Evolutionary conservation across 2,113 vertebrate genomes (phyloP), one percentile per base, ranked within the genome.

Genomic region (Salvelinus sp.): DNA sequence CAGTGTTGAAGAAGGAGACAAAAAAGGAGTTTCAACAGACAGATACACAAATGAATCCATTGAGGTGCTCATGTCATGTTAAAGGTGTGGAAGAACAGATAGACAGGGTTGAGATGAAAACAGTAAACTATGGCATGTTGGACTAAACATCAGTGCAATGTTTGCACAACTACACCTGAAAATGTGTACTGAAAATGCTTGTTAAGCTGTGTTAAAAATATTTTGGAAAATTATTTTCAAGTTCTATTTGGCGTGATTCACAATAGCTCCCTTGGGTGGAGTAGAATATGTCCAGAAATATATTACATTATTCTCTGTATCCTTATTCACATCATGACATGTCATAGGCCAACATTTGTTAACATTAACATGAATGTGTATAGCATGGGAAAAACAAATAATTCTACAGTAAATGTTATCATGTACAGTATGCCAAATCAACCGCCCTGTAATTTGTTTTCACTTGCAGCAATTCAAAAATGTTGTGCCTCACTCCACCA

Each of bases 201-300:
- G 67, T 73, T 64, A 4, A 82, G 84, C 76, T 63, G 76, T 66
- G 77, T 84, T 9, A 75, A 20, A 50, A 65, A 64, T 18, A 27
- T 5, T 33, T 30, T 23, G 16, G 50, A 28, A 44, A 69, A 69
- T 33, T 23, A 1, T 3, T 62, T 62, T 54, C 50, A 7, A 23
- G 58, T 57, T 54, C 12, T 50, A 6, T 54, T 44, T 44, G 38
- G 2, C 9, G 9, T 54, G 14, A 54, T 54, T 54, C 16, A 54
- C 50, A 54, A 54, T 44, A 44, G 22, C 57, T 57, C 14, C 14
- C 50, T 20, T 16, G 13, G 70, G 33, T 75, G 38, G 60, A 71
- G 62, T 74, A 76, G 13, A 76, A 81, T 2, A 76, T 72, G 54
- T 62, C 70, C 75, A 62, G 69, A 48, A 70, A 54, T 54, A 54